phyloP scores from a whole-genome alignment of 1,140 invertebrate genomes.

The Limonius californicus region DNA sequence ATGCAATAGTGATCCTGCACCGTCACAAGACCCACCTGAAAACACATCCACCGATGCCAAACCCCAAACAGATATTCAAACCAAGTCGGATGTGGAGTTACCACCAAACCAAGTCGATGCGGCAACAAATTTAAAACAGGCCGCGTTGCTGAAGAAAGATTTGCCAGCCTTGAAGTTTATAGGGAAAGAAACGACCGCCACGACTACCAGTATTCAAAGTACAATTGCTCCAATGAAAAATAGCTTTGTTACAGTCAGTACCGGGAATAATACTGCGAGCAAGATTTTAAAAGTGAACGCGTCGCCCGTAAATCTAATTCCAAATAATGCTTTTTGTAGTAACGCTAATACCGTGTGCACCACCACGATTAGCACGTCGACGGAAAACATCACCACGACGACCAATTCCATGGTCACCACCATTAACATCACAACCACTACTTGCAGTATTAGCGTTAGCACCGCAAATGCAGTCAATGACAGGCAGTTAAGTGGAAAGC shows the following conservation, averaged over 20 bases:
- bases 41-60: neutral
- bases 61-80: neutral
- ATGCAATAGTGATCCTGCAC: neutral
- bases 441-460: neutral
- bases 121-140: no score
- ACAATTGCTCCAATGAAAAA: constrained; percentile 1
- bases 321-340: neutral
- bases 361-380: neutral
- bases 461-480: neutral
- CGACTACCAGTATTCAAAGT: constrained; percentile 6
- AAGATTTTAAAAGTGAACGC: neutral
- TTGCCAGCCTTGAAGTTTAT: constrained; percentile 6
- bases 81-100: neutral
- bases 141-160: neutral
- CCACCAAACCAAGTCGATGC: neutral
- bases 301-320: neutral
- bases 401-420: no score
- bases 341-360: neutral
- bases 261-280: neutral
- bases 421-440: no score
- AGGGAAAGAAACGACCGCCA: neutral
- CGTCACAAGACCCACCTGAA: neutral
- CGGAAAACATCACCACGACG: no score
- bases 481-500: constrained; percentile 21
- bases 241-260: neutral